These are phyloP conservation scores for Luperina nickerlii DNA, from an alignment of 2,888 invertebrate genomes.

Conservation along the genomic window DNA sequence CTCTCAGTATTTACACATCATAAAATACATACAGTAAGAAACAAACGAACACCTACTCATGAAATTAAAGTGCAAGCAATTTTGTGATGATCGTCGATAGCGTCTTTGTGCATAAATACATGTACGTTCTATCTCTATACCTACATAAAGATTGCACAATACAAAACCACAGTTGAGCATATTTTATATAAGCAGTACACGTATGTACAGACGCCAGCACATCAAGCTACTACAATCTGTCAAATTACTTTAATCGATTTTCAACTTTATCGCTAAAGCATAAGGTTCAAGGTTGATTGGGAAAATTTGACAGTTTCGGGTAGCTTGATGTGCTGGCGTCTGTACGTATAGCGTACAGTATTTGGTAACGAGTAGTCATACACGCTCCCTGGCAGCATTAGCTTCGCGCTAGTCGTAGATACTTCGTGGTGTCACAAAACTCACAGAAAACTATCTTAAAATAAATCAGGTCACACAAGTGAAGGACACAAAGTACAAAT, in stretches of 20 bases:
- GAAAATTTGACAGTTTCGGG: too few relatives aligned
- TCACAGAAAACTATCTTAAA: conserved; percentile 86
- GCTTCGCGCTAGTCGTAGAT: conserved; percentile 68
- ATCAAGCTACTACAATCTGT: too few relatives aligned
- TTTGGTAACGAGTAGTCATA: conserved; percentile 81
- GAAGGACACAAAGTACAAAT: conserved; percentile 82
- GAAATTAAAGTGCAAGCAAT: conserved; percentile 66
- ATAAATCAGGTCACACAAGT: conserved; percentile 90
- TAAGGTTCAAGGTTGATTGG: too few relatives aligned
- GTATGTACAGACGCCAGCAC: conserved; percentile 59
- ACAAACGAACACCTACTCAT: conserved; percentile 65
- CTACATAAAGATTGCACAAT: conserved; percentile 82
- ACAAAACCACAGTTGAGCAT: conserved; percentile 75
- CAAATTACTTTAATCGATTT: too few relatives aligned
- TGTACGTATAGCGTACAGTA: conserved; percentile 76
- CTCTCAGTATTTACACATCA: conserved; percentile 87
- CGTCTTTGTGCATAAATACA: conserved; percentile 73
- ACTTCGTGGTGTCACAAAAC: conserved; percentile 77
- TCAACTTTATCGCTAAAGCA: too few relatives aligned
- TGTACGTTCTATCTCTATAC: conserved; percentile 77
- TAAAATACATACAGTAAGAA: conserved; percentile 70
- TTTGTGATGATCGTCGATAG: conserved; percentile 71
- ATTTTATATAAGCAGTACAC: conserved; percentile 73
- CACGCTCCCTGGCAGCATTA: conserved; percentile 55
- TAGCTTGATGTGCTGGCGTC: too few relatives aligned